Conservation (phyloP, 23 tunicate species). For the Trididemnum nubilum region DNA sequence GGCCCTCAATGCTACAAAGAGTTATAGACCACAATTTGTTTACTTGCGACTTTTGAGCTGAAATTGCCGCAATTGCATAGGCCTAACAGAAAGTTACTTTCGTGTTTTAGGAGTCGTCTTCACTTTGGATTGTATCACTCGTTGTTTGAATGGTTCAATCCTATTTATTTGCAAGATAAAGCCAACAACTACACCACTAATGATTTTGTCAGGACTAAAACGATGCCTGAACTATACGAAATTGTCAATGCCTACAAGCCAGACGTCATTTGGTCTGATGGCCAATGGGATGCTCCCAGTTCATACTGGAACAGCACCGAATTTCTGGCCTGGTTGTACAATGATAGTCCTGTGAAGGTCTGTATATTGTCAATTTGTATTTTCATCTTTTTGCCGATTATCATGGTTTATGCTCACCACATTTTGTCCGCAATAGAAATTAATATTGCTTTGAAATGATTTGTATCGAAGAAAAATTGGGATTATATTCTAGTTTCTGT, state of each 20-base stretch:
- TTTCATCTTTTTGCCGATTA: background rate
- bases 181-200: constrained; percentile 11
- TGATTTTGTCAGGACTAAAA: constrained; percentile 21
- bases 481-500: too few relatives aligned
- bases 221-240: constrained; percentile 64
- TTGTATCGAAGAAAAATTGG: too few relatives aligned
- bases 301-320: constrained; percentile 66
- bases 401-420: too few relatives aligned
- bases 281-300: constrained; percentile 69
- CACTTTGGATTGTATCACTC: constrained; percentile 71
- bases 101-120: constrained; percentile 33
- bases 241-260: constrained; percentile 63
- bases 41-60: too few relatives aligned
- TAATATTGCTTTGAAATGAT: too few relatives aligned
- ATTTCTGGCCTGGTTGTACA: constrained; percentile 71
- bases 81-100: too few relatives aligned
- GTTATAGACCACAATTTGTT: too few relatives aligned
- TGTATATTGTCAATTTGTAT: background rate
- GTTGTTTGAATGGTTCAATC: constrained; percentile 61
- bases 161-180: constrained; percentile 37
- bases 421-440: too few relatives aligned
- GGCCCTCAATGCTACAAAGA: too few relatives aligned
- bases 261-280: constrained; percentile 80
- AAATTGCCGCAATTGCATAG: too few relatives aligned
- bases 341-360: constrained; percentile 76